Base-by-base conservation (phyloP, 2,888 invertebrate species). In the Alloscopus bannaensis region DNA sequence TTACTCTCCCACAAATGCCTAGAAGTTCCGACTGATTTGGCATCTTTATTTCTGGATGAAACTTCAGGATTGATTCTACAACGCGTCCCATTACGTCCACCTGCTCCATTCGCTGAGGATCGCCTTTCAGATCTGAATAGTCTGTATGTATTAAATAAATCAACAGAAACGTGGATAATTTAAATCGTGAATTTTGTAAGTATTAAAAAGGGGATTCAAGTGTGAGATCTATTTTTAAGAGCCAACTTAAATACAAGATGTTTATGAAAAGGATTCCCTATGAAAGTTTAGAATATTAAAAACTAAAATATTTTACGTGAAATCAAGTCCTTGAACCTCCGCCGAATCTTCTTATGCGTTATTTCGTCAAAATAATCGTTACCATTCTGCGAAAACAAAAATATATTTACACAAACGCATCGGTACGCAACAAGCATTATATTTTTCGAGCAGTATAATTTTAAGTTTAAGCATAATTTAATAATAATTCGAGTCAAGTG, bases 231-330 rank as follows among this genome's bases (percentile, higher is more conserved):
- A 62, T 29, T 13, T 40, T 40, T 40, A 40, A 40, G 16, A 40
- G n/a, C n/a, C n/a, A n/a, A n/a, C n/a, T n/a, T n/a, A n/a, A n/a
- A n/a, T n/a, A n/a, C n/a, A n/a, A n/a, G n/a, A n/a, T n/a, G n/a
- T n/a, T n/a, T n/a, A n/a, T n/a, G n/a, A n/a, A n/a, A n/a, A n/a
- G n/a, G n/a, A n/a, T n/a, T n/a, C n/a, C n/a, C n/a, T n/a, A n/a
- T n/a, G n/a, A n/a, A n/a, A n/a, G n/a, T n/a, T n/a, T n/a, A n/a
- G n/a, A n/a, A n/a, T n/a, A n/a, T n/a, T n/a, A n/a, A n/a, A n/a
- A n/a, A n/a, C n/a, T n/a, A n/a, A n/a, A n/a, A n/a, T n/a, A n/a
- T 13, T 94, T 92, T 90, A 96, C 96, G 97, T 64, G 96, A 95
- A 95, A 96, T 95, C 24, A 97, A 89, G 89, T 96, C 95, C 87